phyloP scores from a whole-genome alignment of 1,140 invertebrate species.

The Bombus ignitus region DNA sequence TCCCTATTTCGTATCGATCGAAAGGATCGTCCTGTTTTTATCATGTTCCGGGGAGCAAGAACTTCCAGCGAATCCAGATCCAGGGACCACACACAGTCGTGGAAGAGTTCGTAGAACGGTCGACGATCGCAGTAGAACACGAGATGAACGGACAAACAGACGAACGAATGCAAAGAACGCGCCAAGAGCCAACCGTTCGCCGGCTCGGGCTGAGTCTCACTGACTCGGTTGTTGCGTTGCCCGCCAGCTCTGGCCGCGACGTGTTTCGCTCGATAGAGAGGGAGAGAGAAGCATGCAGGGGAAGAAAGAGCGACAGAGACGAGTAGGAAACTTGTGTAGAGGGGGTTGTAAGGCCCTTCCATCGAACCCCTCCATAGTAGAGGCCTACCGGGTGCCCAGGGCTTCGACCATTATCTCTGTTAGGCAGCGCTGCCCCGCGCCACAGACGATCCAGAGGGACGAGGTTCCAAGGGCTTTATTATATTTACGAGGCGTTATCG shows the following conservation, averaged over 20 bases:
- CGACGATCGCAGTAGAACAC: conserved; percentile 19
- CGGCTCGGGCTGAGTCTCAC: conserved; percentile 77
- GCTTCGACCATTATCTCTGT: conserved; percentile 70
- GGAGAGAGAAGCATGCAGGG: background rate
- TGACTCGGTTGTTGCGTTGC: conserved; percentile 68
- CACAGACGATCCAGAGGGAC: conserved; percentile 17
- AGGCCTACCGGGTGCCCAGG: conserved; percentile 59
- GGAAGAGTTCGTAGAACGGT: conserved; percentile 51
- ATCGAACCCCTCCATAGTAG: conserved; percentile 41
- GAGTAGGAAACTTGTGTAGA: background rate
- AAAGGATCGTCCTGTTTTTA: conserved; percentile 30
- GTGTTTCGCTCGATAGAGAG: conserved; percentile 47
- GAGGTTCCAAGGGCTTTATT: conserved; percentile 74
- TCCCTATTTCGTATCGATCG: conserved; percentile 2
- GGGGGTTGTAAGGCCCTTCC: conserved; percentile 52
- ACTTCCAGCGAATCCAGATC: conserved; percentile 3
- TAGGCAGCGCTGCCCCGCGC: conserved; percentile 34
- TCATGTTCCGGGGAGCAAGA: conserved; percentile 2
- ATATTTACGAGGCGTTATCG: conserved; percentile 81
- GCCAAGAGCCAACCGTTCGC: conserved; percentile 62
- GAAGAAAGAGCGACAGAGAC: conserved; percentile 27
- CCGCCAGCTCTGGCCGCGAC: conserved; percentile 53
- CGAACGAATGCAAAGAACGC: conserved; percentile 23
- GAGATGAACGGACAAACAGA: conserved; percentile 6
- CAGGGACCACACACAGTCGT: conserved; percentile 74